These are phyloP conservation scores for Cepaea hortensis DNA, from an alignment of 2,888 invertebrate genomes.

Conservation along the genomic window DNA sequence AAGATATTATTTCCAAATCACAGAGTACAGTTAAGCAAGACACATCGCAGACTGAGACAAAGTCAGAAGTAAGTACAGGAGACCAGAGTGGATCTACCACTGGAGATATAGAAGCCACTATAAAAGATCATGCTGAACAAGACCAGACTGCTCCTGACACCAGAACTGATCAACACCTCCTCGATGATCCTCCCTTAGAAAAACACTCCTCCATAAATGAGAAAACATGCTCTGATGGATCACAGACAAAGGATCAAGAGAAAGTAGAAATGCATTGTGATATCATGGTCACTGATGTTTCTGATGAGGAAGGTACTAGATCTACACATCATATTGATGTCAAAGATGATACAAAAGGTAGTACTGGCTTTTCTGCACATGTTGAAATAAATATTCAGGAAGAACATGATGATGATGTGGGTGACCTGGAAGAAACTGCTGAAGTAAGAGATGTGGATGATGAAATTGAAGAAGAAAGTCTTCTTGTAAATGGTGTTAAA, in stretches of 20 bases:
- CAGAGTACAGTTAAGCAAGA: background rate
- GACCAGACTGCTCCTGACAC: no score
- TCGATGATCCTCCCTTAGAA: background rate
- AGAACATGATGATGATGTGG: background rate
- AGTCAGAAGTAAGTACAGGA: background rate
- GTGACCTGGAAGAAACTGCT: background rate
- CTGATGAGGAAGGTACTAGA: background rate
- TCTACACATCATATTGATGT: background rate
- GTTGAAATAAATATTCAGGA: background rate
- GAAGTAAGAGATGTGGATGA: conserved; percentile 21
- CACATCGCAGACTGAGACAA: background rate
- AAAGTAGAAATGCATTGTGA: background rate
- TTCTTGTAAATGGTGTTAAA: conserved; percentile 34
- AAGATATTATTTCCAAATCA: background rate
- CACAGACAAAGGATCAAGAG: background rate
- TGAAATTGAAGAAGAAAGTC: conserved; percentile 41
- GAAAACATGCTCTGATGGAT: background rate
- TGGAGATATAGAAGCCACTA: background rate
- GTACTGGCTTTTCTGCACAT: background rate
- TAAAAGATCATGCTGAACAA: background rate
- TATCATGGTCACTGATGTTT: no score
- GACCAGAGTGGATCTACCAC: background rate
- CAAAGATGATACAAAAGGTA: background rate
- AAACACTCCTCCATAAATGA: background rate
- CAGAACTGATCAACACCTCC: background rate